Evolutionary conservation across 2,888 invertebrate species (phyloP), one percentile per base, ranked within the genome.

Genomic region (Cataglyphis altisquamis): DNA sequence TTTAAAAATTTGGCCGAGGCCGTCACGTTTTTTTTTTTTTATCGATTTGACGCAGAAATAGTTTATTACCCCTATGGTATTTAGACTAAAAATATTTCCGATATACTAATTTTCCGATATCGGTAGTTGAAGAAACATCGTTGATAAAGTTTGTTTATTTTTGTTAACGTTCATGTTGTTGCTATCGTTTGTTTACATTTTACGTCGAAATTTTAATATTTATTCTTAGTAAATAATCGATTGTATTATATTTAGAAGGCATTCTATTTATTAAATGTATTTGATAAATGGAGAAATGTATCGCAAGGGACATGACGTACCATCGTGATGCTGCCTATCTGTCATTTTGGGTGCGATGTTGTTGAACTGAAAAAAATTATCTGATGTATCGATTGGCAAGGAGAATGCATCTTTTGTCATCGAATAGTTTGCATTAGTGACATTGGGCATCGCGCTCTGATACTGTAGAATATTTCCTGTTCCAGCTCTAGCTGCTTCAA

Each of bases 381-480:
- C 32, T 45, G 36, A 4, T 36, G 45, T 21, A 18, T 70, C 64
- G 18, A 39, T 60, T 15, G 70, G 39, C 9, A 62, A 10, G 15
- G 57, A 66, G 21, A 77, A 84, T 21, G 52, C 32, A 32, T 72
- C 21, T 9, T 60, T 64, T n/a, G 12, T n/a, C 8, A 55, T n/a
- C 36, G 64, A 83, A 21, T 82, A 12, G 36, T n/a, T 78, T 10
- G 52, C 82, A 32, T 86, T 85, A 72, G 82, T 63, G 39, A 39
- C 15, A 41, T 90, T 87, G 29, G 55, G 64, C 29, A 60, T 32
- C 29, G 66, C 85, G 8, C 15, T 57, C 64, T 83, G 86, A 82
- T 87, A 85, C 25, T 73, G 83, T 36, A 84, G 66, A 62, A 84
- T 70, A 36, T 67, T 81, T 45, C 48, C 83, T 8, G 5, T 18